Evolutionary conservation across 1,140 invertebrate genomes (phyloP).

Genomic region (Cydia fagiglandana): DNA sequence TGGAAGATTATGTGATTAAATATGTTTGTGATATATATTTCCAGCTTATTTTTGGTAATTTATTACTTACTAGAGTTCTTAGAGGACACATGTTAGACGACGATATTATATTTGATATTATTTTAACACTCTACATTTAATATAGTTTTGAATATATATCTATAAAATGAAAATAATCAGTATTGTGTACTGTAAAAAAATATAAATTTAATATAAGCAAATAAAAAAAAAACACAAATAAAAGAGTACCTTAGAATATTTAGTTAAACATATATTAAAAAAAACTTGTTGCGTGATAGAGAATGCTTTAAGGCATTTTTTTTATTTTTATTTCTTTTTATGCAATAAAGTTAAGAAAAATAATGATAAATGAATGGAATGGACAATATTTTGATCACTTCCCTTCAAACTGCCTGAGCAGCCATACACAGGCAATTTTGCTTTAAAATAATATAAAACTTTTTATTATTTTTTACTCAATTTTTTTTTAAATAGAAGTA

Average conservation of each 20-base stretch:
- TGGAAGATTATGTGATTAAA: constrained; percentile 72
- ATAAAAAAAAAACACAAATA: no score
- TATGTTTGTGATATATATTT: constrained; percentile 37
- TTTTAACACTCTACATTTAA: no score
- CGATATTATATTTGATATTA: neutral
- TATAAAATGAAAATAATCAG: no score
- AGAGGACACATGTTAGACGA: neutral
- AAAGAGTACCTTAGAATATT: no score
- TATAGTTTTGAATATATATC: no score
- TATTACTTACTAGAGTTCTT: neutral
- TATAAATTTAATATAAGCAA: no score
- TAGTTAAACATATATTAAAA: no score
- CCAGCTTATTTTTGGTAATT: constrained; percentile 5
- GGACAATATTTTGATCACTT: constrained; percentile 40
- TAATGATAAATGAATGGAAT: constrained; percentile 40
- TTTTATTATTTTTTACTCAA: neutral
- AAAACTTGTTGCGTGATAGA: no score
- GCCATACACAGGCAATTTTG: constrained; percentile 54
- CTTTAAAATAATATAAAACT: neutral
- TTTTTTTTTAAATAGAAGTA: neutral
- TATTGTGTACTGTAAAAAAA: no score
- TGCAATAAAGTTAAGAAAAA: neutral
- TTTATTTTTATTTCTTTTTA: neutral
- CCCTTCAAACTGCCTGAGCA: constrained; percentile 47
- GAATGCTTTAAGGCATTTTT: no score